These are phyloP conservation scores for Tinamus major DNA, from an alignment of 2,797 vertebrate genomes.

Conservation along the genomic window DNA sequence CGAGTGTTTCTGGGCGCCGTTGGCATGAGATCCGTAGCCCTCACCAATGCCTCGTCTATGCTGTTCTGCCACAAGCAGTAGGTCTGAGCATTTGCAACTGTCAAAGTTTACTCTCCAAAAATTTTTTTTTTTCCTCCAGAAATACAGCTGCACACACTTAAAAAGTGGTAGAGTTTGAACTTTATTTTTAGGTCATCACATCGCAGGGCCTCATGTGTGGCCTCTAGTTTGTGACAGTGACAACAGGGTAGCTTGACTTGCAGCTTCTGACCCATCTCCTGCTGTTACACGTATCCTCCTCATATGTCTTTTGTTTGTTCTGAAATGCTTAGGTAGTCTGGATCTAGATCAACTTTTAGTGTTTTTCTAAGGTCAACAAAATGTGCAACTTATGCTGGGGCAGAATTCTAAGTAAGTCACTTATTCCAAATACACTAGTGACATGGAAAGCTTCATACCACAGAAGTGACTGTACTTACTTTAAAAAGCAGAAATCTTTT, in stretches of 20 bases:
- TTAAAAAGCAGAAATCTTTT: background rate
- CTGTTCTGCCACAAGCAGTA: constrained; percentile 39
- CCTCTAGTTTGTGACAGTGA: background rate
- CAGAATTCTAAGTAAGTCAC: background rate
- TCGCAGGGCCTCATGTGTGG: constrained; percentile 16
- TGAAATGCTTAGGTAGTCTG: background rate
- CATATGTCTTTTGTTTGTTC: background rate
- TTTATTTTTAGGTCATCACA: constrained; percentile 63
- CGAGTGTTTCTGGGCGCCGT: constrained; percentile 22
- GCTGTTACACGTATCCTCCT: background rate
- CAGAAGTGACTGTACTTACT: background rate
- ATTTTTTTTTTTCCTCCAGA: constrained; percentile 52
- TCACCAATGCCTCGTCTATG: constrained; percentile 12
- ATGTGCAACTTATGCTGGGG: background rate
- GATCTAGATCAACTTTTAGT: background rate
- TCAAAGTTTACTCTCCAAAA: constrained; percentile 43
- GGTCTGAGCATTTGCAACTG: constrained; percentile 47
- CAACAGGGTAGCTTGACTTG: background rate
- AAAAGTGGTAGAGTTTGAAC: background rate
- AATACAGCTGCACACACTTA: constrained; percentile 63
- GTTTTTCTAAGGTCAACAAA: background rate
- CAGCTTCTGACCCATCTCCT: background rate
- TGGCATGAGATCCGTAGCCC: constrained; percentile 25
- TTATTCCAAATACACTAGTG: fast-evolving
- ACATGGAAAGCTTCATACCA: background rate